Conservation (phyloP, 2,113 vertebrate genomes). For the Oryctolagus cuniculus region mOryCun1.1 NC_091449.1:23900501-23901000, state of each 20-base stretch:
- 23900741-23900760: slow-evolving; percentile 93
- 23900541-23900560: neutral
- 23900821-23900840: neutral
- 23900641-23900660: slow-evolving; percentile 93
- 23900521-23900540: neutral
- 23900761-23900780: slow-evolving; percentile 58
- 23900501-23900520: neutral
- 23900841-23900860: neutral
- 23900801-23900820: neutral
- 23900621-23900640: slow-evolving; percentile 94
- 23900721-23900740: slow-evolving; percentile 92
- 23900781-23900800: neutral
- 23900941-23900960: neutral
- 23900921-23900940: neutral
- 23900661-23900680: slow-evolving; percentile 96
- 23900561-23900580: neutral
- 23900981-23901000: neutral
- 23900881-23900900: neutral
- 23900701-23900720: slow-evolving; percentile 95
- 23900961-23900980: neutral
- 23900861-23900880: neutral
- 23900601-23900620: slow-evolving; percentile 6
- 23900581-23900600: neutral
- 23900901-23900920: neutral
- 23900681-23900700: slow-evolving; percentile 98